Evolutionary conservation across 1,140 invertebrate species (phyloP).

Genomic region (Helicoverpa zea): DNA sequence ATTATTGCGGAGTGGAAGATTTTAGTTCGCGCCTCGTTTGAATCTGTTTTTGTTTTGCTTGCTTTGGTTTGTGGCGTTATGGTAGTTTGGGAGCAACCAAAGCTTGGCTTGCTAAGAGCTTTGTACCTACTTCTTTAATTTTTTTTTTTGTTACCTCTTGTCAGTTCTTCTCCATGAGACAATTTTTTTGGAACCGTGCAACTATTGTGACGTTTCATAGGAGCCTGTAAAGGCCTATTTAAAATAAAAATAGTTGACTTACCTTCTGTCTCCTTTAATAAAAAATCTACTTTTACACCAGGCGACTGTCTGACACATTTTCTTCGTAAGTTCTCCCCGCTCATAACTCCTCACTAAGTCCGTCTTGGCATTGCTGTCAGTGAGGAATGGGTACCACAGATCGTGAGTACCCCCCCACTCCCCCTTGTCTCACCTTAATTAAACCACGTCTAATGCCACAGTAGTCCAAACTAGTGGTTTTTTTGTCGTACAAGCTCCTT

Average conservation of each 20-base stretch:
- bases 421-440: slow-evolving; percentile 62
- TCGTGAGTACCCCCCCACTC: slow-evolving; percentile 45
- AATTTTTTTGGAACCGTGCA: too few relatives aligned
- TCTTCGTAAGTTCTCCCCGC: neutral
- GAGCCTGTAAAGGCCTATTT: too few relatives aligned
- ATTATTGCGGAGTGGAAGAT: slow-evolving; percentile 6
- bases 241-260: too few relatives aligned
- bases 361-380: slow-evolving; percentile 48
- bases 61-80: neutral
- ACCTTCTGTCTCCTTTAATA: too few relatives aligned
- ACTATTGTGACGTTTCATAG: too few relatives aligned
- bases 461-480: slow-evolving; percentile 1
- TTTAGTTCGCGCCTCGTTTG: neutral
- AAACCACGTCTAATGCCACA: slow-evolving; percentile 44
- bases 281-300: neutral
- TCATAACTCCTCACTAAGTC: slow-evolving; percentile 26
- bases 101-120: neutral
- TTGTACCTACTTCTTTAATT: too few relatives aligned
- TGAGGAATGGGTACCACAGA: slow-evolving; percentile 55
- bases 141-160: too few relatives aligned
- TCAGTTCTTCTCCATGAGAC: too few relatives aligned
- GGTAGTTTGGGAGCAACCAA: neutral
- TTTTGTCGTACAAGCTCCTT: slow-evolving; percentile 1
- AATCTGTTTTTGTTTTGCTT: neutral
- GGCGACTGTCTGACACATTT: neutral